Evolutionary conservation across 1,140 invertebrate genomes (phyloP).

Genomic region (Drosophila suzukii): DNA sequence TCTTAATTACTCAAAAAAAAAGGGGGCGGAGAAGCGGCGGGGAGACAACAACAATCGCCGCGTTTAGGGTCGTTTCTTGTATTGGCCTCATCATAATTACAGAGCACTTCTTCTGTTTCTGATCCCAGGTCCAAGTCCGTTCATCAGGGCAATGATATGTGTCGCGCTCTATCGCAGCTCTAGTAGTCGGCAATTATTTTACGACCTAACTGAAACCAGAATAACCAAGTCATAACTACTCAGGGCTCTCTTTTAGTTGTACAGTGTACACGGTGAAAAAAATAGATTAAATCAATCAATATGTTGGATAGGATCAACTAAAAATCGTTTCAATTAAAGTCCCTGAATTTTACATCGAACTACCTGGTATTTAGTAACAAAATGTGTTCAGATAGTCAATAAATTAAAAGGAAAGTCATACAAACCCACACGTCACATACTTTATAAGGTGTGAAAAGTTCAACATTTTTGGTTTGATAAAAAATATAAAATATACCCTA

Average conservation of each 20-base stretch:
- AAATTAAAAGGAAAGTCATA: no score
- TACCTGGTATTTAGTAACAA: no score
- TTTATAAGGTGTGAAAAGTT: no score
- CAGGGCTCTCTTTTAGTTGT: conserved; percentile 9
- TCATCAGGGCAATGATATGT: conserved; percentile 71
- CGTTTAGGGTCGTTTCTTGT: conserved; percentile 77
- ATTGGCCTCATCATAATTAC: conserved; percentile 83
- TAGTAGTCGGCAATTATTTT: conserved; percentile 71
- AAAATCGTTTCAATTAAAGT: neutral
- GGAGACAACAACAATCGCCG: conserved; percentile 51
- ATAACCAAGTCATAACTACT: conserved; percentile 56
- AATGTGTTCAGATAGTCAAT: no score
- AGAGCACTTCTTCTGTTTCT: conserved; percentile 55
- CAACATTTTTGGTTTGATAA: no score
- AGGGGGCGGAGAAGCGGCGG: conserved; percentile 23
- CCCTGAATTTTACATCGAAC: no score
- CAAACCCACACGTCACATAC: no score
- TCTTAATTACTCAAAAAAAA: conserved; percentile 74
- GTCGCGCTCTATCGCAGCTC: conserved; percentile 75
- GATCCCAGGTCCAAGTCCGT: conserved; percentile 51
- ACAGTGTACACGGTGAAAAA: conserved; percentile 6
- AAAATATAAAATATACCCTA: no score
- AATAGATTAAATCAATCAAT: neutral
- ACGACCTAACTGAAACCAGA: conserved; percentile 72
- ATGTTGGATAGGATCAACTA: neutral